Conservation (phyloP, 2,797 vertebrate species). For the Liasis olivaceus region DNA sequence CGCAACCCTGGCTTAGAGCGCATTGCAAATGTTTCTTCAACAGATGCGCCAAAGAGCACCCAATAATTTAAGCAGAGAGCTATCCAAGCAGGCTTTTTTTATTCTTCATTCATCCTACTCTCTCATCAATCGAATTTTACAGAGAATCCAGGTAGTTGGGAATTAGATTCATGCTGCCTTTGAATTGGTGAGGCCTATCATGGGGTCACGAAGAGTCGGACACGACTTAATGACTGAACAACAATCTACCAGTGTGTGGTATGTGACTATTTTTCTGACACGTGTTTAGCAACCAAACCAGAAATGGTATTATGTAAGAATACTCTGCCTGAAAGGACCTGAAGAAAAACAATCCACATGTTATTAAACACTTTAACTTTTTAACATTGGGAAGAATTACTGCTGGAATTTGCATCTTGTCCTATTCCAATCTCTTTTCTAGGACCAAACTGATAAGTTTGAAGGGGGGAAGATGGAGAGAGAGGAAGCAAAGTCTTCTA, state of each 20-base stretch:
- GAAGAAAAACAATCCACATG: not conserved
- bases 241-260: not conserved
- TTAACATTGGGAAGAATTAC: not conserved
- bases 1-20: not conserved
- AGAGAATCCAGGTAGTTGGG: not conserved
- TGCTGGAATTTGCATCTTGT: not conserved
- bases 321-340: not conserved
- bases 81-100: not conserved
- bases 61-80: not conserved
- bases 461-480: not conserved
- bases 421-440: too few relatives aligned
- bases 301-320: not conserved
- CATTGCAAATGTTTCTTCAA: not conserved
- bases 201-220: too few relatives aligned
- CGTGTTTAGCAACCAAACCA: not conserved
- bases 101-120: not conserved
- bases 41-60: not conserved
- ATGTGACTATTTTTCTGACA: not conserved
- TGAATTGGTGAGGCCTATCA: not conserved
- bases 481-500: not conserved
- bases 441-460: not conserved
- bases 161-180: not conserved
- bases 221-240: too few relatives aligned
- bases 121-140: not conserved
- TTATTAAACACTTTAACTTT: too few relatives aligned